These are phyloP conservation scores for Carassius auratus DNA, from an alignment of 2,113 vertebrate species.

Conservation along the genomic window DNA sequence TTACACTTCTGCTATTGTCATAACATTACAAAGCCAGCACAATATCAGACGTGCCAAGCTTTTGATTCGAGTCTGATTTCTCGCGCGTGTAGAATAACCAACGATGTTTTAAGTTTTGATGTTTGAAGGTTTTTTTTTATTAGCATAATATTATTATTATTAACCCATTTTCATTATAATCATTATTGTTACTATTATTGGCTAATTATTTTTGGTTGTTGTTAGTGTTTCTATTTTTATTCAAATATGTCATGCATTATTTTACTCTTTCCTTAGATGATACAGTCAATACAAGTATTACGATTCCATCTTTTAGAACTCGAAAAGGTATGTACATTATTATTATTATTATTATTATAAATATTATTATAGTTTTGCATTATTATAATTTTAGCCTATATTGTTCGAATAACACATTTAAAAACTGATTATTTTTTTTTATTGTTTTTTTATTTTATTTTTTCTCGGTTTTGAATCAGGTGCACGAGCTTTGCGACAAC, in stretches of 20 bases:
- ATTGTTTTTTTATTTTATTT: not conserved
- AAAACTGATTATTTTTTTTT: no score
- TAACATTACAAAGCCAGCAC: constrained; percentile 15
- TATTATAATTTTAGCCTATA: not conserved
- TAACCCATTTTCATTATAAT: not conserved
- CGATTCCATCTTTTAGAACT: constrained; percentile 96
- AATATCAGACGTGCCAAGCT: not conserved
- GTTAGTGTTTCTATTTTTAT: not conserved
- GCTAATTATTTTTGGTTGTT: not conserved
- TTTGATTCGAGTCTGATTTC: not conserved
- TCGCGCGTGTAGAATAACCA: not conserved
- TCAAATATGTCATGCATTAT: not conserved
- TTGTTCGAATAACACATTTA: not conserved
- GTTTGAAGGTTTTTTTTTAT: not conserved
- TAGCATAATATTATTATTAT: not conserved
- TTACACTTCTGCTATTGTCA: constrained; percentile 31
- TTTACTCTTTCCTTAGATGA: constrained; percentile 83
- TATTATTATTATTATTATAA: not conserved
- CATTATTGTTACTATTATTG: not conserved
- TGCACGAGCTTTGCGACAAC: constrained; percentile 97
- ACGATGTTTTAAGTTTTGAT: not conserved
- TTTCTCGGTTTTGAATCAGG: constrained; percentile 71
- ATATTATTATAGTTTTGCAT: not conserved
- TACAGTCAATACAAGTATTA: constrained; percentile 97
- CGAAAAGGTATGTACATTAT: constrained; percentile 86